Evolutionary conservation across 2,113 vertebrate genomes (phyloP), one percentile per base, ranked within the genome.

Genomic region (Tachuris rubrigastra): DNA sequence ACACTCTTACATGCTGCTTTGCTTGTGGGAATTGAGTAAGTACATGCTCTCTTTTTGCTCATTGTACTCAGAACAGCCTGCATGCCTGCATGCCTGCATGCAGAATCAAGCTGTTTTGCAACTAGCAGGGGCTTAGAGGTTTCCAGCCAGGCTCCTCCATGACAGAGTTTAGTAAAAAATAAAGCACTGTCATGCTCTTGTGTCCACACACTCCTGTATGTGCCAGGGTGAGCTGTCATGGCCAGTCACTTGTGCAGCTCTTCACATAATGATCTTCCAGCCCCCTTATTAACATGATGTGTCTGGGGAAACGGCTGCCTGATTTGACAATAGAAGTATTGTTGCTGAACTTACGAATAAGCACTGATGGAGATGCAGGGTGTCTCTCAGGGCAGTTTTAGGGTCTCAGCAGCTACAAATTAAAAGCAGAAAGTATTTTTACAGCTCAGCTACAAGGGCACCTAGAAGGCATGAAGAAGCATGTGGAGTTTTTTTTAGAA

Each of bases 231-330:
- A 93, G 79, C 71, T 67, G 75, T 44, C 5, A 4, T 62, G 87
- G 81, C 49, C 85, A 56, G 41, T 28, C 44, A 25, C 23, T n/a
- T 37, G 69, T 69, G 62, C 68, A 86, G 82, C 47, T 87, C 85
- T 81, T 56, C 92, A 75, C 56, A 78, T 8, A 59, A 89, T 52
- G 72, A 86, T 74, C 85, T 92, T 59, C 79, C 85, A 66, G 28
- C 35, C 15, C 67, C 39, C 28, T 84, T 41, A 55, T 46, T 56
- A 86, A 47, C 68, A 44, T 7, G 35, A 73, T 21, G 71, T 20
- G 62, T 56, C 74, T 5, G 10, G n/a, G 62, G 58, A 85, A 75
- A 53, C 0, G 3, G 60, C 55, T 76, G 82, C 27, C 82, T 52
- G 42, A 23, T 90, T 59, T 69, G 67, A 82, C 95, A 93, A 56